Base-by-base conservation (phyloP, 2,113 vertebrate genomes). In the Pygoscelis antarcticus region DNA sequence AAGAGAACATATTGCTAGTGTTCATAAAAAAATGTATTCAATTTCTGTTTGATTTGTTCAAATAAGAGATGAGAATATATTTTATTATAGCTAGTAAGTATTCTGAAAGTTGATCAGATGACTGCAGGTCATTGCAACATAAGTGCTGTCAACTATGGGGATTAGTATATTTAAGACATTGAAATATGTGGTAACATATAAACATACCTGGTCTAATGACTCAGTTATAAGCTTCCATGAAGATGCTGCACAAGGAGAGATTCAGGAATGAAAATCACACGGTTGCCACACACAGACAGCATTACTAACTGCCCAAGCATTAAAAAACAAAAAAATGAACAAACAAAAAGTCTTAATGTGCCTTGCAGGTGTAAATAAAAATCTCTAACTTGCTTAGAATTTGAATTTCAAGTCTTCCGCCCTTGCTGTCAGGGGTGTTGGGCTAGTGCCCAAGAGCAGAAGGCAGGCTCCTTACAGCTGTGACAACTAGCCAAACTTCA, bases 1-100 rank as follows among this genome's bases (percentile, higher is more conserved):
- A 98, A 98, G 98, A 98, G 99, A 99, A 99, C 98, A 98, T 99
- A 99, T 98, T 99, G 98, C 98, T 98, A 97, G 97, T 98, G 97
- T 98, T 98, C 98, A 97, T 98, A 97, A 97, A 98, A 98, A 98
- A 98, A 97, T 98, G 97, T 98, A 98, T 98, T 98, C 98, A 98
- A 98, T 98, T 98, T 98, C 96, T 98, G 92, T 96, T 96, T 98
- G 98, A 98, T 98, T 98, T 97, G 97, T 93, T 98, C 98, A 98
- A 98, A 98, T 98, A 97, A 98, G 98, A 98, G 97, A 98, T 97
- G 97, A 98, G 97, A 98, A 97, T 98, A 98, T 98, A 98, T 98
- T 98, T 98, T 98, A 98, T 98, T 98, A 98, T 96, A 87, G 96
- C 97, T 97, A 96, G 96, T 97, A 95, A 98, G 97, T 97, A 98